A percentile compares a stretch with the other conserved stretches of the same genome.
phyloP scores from a whole-genome alignment of 2,113 vertebrate genomes.

The Barbus barbus region DNA sequence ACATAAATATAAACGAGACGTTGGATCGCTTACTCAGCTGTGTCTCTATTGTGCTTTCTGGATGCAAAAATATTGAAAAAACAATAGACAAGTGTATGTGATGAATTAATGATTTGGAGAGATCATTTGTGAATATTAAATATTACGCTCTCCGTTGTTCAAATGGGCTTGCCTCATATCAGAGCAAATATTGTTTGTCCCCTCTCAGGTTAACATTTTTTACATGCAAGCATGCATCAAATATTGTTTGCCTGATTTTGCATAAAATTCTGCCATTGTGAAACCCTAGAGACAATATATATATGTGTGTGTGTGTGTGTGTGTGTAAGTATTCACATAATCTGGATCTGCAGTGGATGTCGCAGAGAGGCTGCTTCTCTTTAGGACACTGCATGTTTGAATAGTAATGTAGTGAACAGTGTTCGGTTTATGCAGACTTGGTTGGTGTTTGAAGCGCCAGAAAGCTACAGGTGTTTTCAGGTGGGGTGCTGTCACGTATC shows the following conservation, averaged over 20 bases:
- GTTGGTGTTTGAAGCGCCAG: neutral
- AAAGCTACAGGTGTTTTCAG: constrained; percentile 37
- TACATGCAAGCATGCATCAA: neutral
- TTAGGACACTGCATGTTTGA: neutral
- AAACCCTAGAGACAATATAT: neutral
- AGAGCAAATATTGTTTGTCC: neutral
- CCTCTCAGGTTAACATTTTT: neutral
- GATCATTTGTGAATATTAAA: neutral
- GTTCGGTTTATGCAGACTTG: neutral
- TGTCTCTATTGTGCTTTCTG: neutral
- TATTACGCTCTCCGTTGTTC: neutral
- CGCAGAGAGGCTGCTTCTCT: neutral
- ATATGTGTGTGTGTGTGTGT: neutral
- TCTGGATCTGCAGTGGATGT: neutral
- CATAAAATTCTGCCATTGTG: neutral
- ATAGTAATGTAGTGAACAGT: neutral
- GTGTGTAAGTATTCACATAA: neutral
- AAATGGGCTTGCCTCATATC: neutral
- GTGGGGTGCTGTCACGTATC: constrained; percentile 29
- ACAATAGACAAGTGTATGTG: neutral
- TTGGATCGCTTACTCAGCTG: neutral
- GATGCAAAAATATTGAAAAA: neutral
- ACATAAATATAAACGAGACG: neutral
- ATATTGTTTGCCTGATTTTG: neutral
- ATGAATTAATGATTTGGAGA: neutral